Evolutionary conservation across 2,797 vertebrate genomes (phyloP).

Genomic region (Aeoliscus strigatus): DNA sequence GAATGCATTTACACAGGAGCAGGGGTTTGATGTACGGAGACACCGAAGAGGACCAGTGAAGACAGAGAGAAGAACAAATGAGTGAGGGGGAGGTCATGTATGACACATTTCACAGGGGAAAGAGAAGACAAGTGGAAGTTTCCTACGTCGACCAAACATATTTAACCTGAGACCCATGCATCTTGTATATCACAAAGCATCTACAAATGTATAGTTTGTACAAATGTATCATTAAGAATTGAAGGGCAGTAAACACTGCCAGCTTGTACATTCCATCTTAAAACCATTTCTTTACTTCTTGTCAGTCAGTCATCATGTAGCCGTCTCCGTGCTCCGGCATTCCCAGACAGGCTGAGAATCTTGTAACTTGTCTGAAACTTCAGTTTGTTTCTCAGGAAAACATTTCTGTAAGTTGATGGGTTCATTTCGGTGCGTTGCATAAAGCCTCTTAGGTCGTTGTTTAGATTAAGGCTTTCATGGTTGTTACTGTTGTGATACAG

Average conservation of each 20-base stretch:
- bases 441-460: too few species aligned
- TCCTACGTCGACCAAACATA: slow-evolving; percentile 15
- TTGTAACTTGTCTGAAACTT: too few species aligned
- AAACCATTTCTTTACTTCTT: slow-evolving; percentile 18
- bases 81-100: slow-evolving; percentile 9
- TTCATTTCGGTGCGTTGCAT: too few species aligned
- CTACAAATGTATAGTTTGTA: too few species aligned
- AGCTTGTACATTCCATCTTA: slow-evolving; percentile 21
- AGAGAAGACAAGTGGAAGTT: slow-evolving; percentile 10
- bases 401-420: too few species aligned
- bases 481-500: too few species aligned
- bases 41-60: slow-evolving; percentile 11
- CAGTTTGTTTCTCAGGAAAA: too few species aligned
- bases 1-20: slow-evolving; percentile 49
- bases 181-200: too few species aligned
- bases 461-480: too few species aligned
- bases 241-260: slow-evolving; percentile 39
- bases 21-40: slow-evolving; percentile 46
- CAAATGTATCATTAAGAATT: too few species aligned
- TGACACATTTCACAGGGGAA: slow-evolving; percentile 7
- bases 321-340: slow-evolving; percentile 6
- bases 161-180: too few species aligned
- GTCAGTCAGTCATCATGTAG: slow-evolving; percentile 1
- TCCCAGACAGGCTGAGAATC: slow-evolving; percentile 2
- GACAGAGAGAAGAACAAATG: slow-evolving; percentile 2